Conservation (phyloP, 2,797 vertebrate species). For the Miichthys miiuy region DNA sequence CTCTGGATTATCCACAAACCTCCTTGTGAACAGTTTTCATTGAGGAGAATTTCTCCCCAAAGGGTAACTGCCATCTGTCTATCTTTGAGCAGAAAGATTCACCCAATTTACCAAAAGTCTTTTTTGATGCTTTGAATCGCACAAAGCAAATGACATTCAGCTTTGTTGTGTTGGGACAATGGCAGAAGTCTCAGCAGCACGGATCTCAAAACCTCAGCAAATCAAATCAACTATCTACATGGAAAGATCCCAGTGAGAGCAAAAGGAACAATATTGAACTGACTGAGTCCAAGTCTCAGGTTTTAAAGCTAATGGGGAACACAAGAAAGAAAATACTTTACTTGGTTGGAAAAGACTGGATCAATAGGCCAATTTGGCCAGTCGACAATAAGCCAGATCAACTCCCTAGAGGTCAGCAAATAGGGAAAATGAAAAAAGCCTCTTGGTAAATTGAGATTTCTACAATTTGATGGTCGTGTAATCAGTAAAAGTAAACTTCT, state of each 20-base stretch:
- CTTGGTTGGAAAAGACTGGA: slow-evolving; percentile 45
- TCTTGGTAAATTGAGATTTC: slow-evolving; percentile 16
- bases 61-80: not conserved
- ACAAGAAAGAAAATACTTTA: slow-evolving; percentile 36
- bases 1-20: not conserved
- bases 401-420: slow-evolving; percentile 30
- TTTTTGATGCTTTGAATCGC: not conserved
- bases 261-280: slow-evolving; percentile 14
- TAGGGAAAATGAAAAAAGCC: slow-evolving; percentile 23
- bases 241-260: slow-evolving; percentile 15
- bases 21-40: not conserved
- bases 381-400: slow-evolving; percentile 19
- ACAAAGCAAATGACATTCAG: slow-evolving; percentile 23
- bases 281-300: slow-evolving; percentile 21
- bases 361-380: slow-evolving; percentile 57
- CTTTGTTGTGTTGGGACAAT: slow-evolving; percentile 12
- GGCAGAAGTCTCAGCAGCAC: slow-evolving; percentile 18
- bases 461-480: not conserved
- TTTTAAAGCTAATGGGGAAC: slow-evolving; percentile 52
- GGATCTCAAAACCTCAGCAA: slow-evolving; percentile 20
- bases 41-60: not conserved
- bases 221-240: slow-evolving; percentile 35
- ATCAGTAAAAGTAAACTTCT: slow-evolving; percentile 1
- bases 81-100: not conserved
- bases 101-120: not conserved